phyloP scores from a whole-genome alignment of 2,113 vertebrate genomes.

The Chamaetylas fuelleborni region DNA sequence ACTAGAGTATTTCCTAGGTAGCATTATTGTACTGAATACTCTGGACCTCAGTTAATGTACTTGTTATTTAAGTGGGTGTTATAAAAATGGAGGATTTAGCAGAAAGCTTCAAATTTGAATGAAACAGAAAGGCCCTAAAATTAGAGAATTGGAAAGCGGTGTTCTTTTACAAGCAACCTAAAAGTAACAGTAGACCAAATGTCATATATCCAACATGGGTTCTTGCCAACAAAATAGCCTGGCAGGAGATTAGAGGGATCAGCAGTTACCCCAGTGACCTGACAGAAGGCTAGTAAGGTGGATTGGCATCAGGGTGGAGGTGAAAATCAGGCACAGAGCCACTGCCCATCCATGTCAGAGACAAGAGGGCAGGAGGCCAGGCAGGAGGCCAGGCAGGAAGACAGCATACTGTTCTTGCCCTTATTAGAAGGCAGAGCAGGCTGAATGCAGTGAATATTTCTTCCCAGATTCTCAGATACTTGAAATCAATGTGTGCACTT shows the following conservation, averaged over 20 bases:
- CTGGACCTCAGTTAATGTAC: neutral
- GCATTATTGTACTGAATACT: neutral
- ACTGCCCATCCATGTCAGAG: neutral
- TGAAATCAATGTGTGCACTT: neutral
- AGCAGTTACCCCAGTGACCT: neutral
- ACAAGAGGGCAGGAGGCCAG: neutral
- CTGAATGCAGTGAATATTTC: neutral
- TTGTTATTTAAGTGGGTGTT: neutral
- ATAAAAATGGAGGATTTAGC: neutral
- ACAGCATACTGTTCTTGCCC: neutral
- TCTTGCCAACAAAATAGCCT: neutral
- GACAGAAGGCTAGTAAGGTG: neutral
- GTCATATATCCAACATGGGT: neutral
- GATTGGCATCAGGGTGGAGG: neutral
- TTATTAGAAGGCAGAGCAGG: neutral
- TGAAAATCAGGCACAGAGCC: neutral
- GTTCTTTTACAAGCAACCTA: neutral
- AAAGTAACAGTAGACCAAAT: neutral
- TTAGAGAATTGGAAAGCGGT: neutral
- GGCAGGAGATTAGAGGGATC: conserved; percentile 11
- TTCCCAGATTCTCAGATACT: neutral
- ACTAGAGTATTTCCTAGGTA: neutral
- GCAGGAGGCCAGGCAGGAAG: neutral
- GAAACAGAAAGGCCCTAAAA: neutral
- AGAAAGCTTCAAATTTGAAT: neutral